Base-by-base conservation (phyloP, 1,140 invertebrate species). In the Vanessa atalanta region DNA sequence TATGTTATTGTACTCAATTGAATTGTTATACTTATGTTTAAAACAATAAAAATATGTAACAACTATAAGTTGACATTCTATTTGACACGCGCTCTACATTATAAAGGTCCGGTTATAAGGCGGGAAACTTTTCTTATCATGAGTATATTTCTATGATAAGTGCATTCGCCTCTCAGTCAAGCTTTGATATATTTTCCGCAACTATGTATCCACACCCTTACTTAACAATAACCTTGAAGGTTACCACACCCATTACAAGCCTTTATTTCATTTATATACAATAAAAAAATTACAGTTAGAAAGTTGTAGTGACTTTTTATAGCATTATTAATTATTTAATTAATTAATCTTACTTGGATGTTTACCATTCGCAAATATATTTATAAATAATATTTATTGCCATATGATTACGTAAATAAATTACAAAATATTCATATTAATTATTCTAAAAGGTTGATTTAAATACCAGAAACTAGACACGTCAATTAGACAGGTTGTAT, bases 401-500 rank as follows among this genome's bases (percentile, higher is more conserved):
- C 9, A 65, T 66, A 0, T 4, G 16, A 60, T 61, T 73, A 60
- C 48, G 43, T 16, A 70, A 70, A 61, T 57, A 13, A 16, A 13
- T 48, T 61, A 13, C 63, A 69, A 68, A 47, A 69, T 68, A 68
- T 48, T 13, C 55, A 63, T 65, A 68, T 47, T 43, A 68, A 64
- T 37, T 65, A 53, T 65, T 65, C 15, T 71, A 53, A 64, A 55
- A 65, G 50, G 9, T n/a, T 15, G 15, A 50, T 71, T 71, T 71
- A 26, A 71, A 71, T 71, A 60, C 63, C 69, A 65, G 47, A 51
- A 47, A 51, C 61, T 16, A 43, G 70, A 53, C 51, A 71, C 16
- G 68, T 50, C 53, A 68, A 57, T 64, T 53, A 23, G 61, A 65
- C 37, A n/a, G 47, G 48, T 74, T 60, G 65, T 74, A 73, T 61